These are phyloP conservation scores for Yponomeuta plumbellus DNA, from an alignment of 2,888 invertebrate species.

Conservation along the genomic window DNA sequence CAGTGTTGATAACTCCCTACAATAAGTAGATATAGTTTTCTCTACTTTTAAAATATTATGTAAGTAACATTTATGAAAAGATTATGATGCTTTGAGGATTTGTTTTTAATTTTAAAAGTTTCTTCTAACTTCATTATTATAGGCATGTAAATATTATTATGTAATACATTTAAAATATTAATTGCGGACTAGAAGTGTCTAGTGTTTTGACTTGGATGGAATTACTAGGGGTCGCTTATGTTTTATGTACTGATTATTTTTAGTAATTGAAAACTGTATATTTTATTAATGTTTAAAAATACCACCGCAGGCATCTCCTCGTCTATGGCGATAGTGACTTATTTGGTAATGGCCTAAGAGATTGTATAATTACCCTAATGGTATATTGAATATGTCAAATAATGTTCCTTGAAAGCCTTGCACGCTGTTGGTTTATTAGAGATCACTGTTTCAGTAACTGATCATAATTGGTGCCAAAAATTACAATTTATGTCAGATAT, in stretches of 20 bases:
- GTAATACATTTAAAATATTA: slow-evolving; percentile 33
- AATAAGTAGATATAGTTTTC: slow-evolving; percentile 19
- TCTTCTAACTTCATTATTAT: slow-evolving; percentile 4
- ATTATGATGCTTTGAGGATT: slow-evolving; percentile 10
- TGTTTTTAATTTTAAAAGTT: slow-evolving; percentile 16
- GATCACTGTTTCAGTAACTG: background rate
- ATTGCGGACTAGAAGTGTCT: slow-evolving; percentile 37
- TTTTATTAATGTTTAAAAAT: slow-evolving; percentile 48
- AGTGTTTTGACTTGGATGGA: slow-evolving; percentile 30
- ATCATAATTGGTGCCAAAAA: slow-evolving; percentile 10
- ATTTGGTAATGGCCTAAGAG: background rate
- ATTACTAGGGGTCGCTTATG: slow-evolving; percentile 56
- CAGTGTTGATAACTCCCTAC: slow-evolving; percentile 38
- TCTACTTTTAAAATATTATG: background rate
- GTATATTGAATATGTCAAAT: background rate
- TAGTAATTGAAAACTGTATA: slow-evolving; percentile 60
- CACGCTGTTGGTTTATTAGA: background rate
- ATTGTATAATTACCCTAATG: background rate
- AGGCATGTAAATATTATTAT: slow-evolving; percentile 29
- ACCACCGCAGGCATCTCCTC: slow-evolving; percentile 58
- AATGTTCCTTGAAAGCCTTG: background rate
- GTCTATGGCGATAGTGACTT: slow-evolving; percentile 52
- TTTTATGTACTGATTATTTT: slow-evolving; percentile 74
- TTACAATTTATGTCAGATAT: background rate
- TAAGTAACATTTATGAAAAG: background rate